Evolutionary conservation across 2,113 vertebrate species (phyloP), one percentile per base, ranked within the genome.

Genomic region (Probosciger aterrimus): DNA sequence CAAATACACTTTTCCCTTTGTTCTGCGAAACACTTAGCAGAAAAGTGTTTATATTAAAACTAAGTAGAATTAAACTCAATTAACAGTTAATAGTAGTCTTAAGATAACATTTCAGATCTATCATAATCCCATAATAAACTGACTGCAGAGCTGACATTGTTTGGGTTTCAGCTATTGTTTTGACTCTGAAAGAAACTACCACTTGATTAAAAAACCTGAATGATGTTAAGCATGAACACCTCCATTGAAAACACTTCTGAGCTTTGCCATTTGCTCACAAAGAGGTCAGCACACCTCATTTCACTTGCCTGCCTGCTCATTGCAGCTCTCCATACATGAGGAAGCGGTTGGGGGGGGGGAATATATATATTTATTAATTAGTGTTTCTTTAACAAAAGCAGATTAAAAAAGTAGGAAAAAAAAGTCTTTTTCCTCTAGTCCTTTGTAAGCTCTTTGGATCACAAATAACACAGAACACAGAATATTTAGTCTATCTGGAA

Each of bases 111-210:
- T 91, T 69, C 57, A 82, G 57, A 69, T 82, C 84, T 88, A 19
- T 82, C 83, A 73, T 82, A 95, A 91, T 65, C 67, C 70, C 41
- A 41, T 47, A 89, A 94, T 53, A 82, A 91, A 86, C 50, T 63
- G 47, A 69, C 53, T 82, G 37, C 75, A 85, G 87, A 65, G 67
- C 33, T 87, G 82, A 71, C 64, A 46, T 8, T 49, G 64, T 30
- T 95, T 82, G 14, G 49, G 23, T 91, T 95, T 93, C 74, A 90
- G 82, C 68, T 80, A 11, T 79, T 93, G 82, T 80, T 96, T 87
- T 67, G 75, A 63, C 88, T 60, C 1, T 0, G 57, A 86, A 55
- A 77, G 62, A 78, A 89, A 62, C n/a, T 28, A 82, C 18, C 52
- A 62, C 44, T 33, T 67, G 69, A 88, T 91, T 76, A 47, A 70